Conservation (phyloP, 1,140 invertebrate genomes). For the Meloidogyne exigua region DNA sequence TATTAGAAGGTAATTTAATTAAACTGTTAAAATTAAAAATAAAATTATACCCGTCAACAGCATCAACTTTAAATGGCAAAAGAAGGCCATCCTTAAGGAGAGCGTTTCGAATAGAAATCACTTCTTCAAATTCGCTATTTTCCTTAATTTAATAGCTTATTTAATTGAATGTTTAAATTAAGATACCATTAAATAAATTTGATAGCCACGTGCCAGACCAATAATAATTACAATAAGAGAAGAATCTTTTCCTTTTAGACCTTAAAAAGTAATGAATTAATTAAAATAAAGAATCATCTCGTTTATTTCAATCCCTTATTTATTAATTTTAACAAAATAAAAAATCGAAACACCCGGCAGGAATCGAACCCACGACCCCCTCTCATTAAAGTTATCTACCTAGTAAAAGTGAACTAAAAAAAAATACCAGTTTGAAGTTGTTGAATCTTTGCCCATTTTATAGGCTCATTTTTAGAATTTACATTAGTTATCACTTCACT, state of each 20-base stretch:
- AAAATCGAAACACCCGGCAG: no score
- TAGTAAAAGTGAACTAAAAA: neutral
- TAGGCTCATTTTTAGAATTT: conserved; percentile 46
- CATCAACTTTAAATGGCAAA: conserved; percentile 55
- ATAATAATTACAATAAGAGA: conserved; percentile 49
- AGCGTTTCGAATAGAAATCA: conserved; percentile 66
- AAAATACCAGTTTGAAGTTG: conserved; percentile 41
- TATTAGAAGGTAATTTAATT: no score
- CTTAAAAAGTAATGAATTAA: neutral
- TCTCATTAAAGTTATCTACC: no score
- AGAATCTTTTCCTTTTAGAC: neutral
- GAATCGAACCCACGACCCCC: neutral
- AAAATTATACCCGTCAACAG: conserved; percentile 31
- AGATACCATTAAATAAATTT: conserved; percentile 53
- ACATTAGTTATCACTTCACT: conserved; percentile 55
- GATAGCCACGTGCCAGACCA: conserved; percentile 59
- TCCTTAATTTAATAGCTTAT: conserved; percentile 51
- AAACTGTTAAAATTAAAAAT: no score
- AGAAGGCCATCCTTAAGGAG: conserved; percentile 64
- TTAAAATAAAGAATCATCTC: no score
- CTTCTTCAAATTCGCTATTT: conserved; percentile 66
- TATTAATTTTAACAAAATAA: no score
- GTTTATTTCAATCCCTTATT: no score
- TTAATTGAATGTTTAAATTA: conserved; percentile 22
- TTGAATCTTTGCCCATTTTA: conserved; percentile 60